These are phyloP conservation scores for Acanthosepion pharaonis DNA, from an alignment of 2,888 invertebrate species.

Conservation along the genomic window DNA sequence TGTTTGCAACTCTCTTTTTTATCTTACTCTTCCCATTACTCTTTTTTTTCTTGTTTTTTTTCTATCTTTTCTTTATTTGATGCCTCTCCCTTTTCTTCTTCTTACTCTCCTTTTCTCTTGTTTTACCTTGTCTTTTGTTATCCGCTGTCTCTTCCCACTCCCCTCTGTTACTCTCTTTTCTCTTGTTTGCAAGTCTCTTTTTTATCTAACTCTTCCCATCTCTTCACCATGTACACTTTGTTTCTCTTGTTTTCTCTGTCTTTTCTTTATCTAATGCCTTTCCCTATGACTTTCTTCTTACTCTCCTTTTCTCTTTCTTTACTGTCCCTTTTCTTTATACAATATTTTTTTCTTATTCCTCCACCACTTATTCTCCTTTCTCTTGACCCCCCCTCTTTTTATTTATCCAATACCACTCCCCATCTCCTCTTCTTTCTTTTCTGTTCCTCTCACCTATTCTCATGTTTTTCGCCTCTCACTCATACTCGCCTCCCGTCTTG, in stretches of 20 bases:
- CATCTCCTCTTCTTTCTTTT: neutral
- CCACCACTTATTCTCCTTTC: neutral
- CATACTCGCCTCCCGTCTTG: neutral
- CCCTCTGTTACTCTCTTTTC: fast-evolving
- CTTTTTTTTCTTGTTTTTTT: neutral
- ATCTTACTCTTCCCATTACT: neutral
- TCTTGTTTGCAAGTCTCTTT: neutral
- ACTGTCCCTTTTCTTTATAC: neutral
- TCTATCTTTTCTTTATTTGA: neutral
- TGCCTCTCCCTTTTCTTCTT: neutral
- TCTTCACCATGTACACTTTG: neutral
- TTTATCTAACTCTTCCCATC: neutral
- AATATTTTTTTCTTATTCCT: neutral
- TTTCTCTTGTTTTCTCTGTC: neutral
- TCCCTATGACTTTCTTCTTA: neutral
- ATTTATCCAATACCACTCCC: neutral
- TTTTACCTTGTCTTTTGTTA: neutral
- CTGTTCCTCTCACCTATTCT: neutral
- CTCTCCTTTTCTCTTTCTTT: neutral
- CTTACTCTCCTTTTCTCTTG: fast-evolving
- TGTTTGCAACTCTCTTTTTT: neutral
- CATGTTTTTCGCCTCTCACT: neutral
- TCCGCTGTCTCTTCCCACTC: neutral
- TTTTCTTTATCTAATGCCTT: neutral
- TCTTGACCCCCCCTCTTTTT: neutral